These are phyloP conservation scores for Biston stratarius DNA, from an alignment of 2,888 invertebrate genomes.

Conservation along the genomic window DNA sequence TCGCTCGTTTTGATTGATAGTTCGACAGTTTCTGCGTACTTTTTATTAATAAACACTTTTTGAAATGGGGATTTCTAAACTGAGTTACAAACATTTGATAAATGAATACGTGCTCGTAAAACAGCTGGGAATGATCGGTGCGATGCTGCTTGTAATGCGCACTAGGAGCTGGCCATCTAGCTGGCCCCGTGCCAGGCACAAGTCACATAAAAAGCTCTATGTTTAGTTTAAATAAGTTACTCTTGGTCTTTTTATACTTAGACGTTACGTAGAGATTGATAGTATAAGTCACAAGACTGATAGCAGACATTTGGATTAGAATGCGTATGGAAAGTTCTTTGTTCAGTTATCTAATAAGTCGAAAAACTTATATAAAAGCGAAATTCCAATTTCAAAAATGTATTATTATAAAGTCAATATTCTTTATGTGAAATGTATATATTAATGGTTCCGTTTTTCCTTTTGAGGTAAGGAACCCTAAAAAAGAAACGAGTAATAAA, in stretches of 20 bases:
- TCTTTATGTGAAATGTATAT: too few relatives aligned
- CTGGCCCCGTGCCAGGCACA: conserved; percentile 30
- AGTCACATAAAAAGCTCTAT: conserved; percentile 27
- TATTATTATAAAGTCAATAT: too few relatives aligned
- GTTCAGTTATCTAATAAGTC: too few relatives aligned
- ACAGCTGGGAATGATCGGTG: conserved; percentile 17
- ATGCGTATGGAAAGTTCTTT: too few relatives aligned
- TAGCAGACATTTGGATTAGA: background rate
- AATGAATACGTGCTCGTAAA: conserved; percentile 14
- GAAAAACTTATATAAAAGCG: too few relatives aligned
- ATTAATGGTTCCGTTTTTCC: too few relatives aligned
- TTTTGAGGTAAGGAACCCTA: too few relatives aligned
- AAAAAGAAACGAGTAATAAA: too few relatives aligned
- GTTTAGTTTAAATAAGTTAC: conserved; percentile 18
- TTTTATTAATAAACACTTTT: conserved; percentile 26
- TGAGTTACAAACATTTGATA: conserved; percentile 14
- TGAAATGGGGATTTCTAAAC: conserved; percentile 11
- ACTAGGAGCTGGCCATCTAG: conserved; percentile 11
- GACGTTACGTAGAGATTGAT: background rate
- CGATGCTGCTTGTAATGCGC: conserved; percentile 20
- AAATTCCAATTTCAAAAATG: too few relatives aligned
- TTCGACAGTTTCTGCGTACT: conserved; percentile 16
- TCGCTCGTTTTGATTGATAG: conserved; percentile 32
- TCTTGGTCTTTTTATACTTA: background rate
- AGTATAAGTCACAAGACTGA: background rate